Evolutionary conservation across 2,888 invertebrate species (phyloP), one percentile per base, ranked within the genome.

Genomic region (Aproaerema taeniolella): DNA sequence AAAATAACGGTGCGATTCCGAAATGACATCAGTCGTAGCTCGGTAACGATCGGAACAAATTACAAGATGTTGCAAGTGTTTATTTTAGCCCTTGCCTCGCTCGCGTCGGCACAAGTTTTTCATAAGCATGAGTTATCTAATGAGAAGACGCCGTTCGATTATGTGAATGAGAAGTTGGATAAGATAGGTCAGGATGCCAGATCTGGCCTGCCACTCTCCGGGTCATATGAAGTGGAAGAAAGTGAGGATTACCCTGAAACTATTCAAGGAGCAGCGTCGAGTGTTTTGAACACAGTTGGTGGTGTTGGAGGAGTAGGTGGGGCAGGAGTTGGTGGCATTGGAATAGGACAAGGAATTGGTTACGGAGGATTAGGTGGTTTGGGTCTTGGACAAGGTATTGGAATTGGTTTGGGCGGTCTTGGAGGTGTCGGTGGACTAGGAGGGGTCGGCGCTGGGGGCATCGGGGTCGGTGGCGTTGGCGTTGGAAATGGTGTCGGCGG

Each of bases 181-280:
- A 52, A 71, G 9, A 61, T 85, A 15, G 63, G 68, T 8, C 62
- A 65, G 12, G 80, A 86, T 41, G 45, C 53, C 6, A 70, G 55
- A 43, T 56, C 70, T 44, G 86, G 85, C 55, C 34, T 82, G 45
- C 83, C 83, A 14, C 39, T 82, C 26, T 80, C 89, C 1, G 79
- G 69, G 40, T 87, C 88, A 25, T 90, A 89, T 53, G 89, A 89
- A 69, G 87, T 89, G 26, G 87, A 89, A 62, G 89, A 89, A 70
- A 88, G 88, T 62, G 86, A 78, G 43, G 89, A 89, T 56, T 89
- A 89, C 55, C 89, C 89, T 9, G 86, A 85, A 43, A 61, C 72
- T 13, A 58, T 80, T 2, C 70, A 79, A 55, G 81, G 78, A 58
- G 81, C 83, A n/a, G 85, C 83, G 8, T 82, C 86, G 15, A 50